A percentile compares a stretch with the other conserved stretches of the same genome.
These are phyloP conservation scores for Deilephila porcellus DNA, from an alignment of 2,888 invertebrate genomes.

Conservation along the genomic window DNA sequence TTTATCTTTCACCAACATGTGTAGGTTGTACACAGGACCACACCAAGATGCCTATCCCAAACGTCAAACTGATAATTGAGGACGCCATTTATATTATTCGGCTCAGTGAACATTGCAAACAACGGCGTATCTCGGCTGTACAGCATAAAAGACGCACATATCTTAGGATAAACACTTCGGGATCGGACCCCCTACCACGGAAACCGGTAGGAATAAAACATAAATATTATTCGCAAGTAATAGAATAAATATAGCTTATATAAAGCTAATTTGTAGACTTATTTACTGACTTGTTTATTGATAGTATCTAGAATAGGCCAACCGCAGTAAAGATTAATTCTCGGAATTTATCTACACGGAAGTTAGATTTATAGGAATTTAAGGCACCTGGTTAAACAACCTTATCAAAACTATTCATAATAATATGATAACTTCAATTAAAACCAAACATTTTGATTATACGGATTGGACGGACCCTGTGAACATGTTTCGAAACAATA, in stretches of 20 bases:
- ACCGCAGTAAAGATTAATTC: too few relatives aligned
- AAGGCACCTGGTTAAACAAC: neutral
- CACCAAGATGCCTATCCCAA: slow-evolving; percentile 33
- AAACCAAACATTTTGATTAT: too few relatives aligned
- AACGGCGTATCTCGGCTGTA: slow-evolving; percentile 33
- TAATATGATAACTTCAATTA: too few relatives aligned
- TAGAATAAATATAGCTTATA: neutral
- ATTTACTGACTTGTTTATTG: slow-evolving; percentile 3
- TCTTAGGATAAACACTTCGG: slow-evolving; percentile 20
- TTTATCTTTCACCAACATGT: neutral
- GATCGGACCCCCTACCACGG: slow-evolving; percentile 1
- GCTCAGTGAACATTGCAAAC: slow-evolving; percentile 49
- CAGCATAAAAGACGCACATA: slow-evolving; percentile 32
- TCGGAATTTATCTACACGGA: neutral
- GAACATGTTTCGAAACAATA: too few relatives aligned
- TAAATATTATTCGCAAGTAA: neutral
- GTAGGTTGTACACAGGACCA: slow-evolving; percentile 18
- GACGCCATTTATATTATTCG: slow-evolving; percentile 48
- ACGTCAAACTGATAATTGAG: slow-evolving; percentile 43
- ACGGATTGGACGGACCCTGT: too few relatives aligned
- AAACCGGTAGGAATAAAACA: neutral
- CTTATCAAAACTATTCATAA: too few relatives aligned
- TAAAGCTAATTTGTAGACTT: slow-evolving; percentile 7
- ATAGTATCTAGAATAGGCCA: neutral
- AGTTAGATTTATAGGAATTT: neutral